These are phyloP conservation scores for Astyanax mexicanus DNA, from an alignment of 2,797 vertebrate genomes.

Conservation along the genomic window DNA sequence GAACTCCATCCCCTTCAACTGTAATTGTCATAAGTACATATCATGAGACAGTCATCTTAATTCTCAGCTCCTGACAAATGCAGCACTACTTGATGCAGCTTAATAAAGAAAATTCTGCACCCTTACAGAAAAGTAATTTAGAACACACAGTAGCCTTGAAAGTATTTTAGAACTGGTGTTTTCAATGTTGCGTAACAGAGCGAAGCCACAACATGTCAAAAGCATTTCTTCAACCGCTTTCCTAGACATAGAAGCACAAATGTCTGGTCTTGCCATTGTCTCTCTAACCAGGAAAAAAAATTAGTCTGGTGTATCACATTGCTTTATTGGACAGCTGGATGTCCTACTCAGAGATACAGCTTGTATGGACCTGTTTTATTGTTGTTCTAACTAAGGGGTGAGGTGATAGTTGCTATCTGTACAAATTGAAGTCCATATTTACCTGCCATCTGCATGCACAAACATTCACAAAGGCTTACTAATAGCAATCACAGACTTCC, in stretches of 20 bases:
- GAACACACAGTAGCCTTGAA: background rate
- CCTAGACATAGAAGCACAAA: constrained; percentile 13
- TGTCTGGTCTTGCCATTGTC: background rate
- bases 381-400: constrained; percentile 15
- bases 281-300: background rate
- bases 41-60: no score
- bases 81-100: no score
- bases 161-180: background rate
- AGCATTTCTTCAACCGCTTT: constrained; percentile 1
- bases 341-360: background rate
- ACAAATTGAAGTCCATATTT: constrained; percentile 32
- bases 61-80: no score
- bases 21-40: no score
- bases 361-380: constrained; percentile 49
- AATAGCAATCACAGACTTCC: background rate
- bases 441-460: constrained; percentile 25
- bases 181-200: constrained; percentile 24
- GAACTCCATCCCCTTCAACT: no score
- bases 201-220: constrained; percentile 10
- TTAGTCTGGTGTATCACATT: constrained; percentile 7
- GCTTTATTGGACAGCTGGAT: background rate
- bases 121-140: no score
- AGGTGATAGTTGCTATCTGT: constrained; percentile 30
- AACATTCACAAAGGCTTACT: constrained; percentile 11
- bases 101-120: no score